Base-by-base conservation (phyloP, 2,797 vertebrate species). In the Geotrypetes seraphini region DNA sequence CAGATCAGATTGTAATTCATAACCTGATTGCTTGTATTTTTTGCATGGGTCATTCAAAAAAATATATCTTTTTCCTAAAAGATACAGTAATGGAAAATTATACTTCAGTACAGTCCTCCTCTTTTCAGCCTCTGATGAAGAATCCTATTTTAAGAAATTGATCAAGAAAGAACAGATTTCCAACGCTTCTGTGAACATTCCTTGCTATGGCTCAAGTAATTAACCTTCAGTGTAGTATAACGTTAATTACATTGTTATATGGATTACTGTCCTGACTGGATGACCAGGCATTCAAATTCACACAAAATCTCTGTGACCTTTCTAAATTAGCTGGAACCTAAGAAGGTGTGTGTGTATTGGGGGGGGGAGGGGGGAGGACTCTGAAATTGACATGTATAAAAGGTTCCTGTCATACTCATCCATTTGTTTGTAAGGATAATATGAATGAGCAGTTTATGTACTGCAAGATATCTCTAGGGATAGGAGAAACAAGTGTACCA, bases 81-180 rank as follows among this genome's bases (percentile, higher is more conserved):
- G 55, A 62, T 39, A 62, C 33, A 48, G 49, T 83, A 79, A 87
- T 89, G 87, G 88, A 86, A 89, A 94, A 88, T 69, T 71, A 82
- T 90, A 89, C 90, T 85, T 95, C 91, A 92, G 90, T 90, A 78
- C 64, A 90, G 84, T 91, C 92, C 84, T 95, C 92, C 86, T 93
- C 86, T 92, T 95, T 96, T 80, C 92, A 95, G 84, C 90, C 91
- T 86, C 83, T 92, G 86, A 87, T 93, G 91, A 95, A 91, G 90
- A 96, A 90, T 75, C 86, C 85, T 80, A 89, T 90, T 90, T 93
- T 95, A 91, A 91, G 89, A 91, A 92, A 94, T 86, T 91, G 87
- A 94, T 71, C 85, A 79, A 80, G 78, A 84, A 87, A 83, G 65
- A 85, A 80, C 69, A 69, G 73, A 77, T 75, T 63, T 62, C 54